Conservation (phyloP, 2,888 invertebrate genomes). For the Gnatocerus cornutus region DNA sequence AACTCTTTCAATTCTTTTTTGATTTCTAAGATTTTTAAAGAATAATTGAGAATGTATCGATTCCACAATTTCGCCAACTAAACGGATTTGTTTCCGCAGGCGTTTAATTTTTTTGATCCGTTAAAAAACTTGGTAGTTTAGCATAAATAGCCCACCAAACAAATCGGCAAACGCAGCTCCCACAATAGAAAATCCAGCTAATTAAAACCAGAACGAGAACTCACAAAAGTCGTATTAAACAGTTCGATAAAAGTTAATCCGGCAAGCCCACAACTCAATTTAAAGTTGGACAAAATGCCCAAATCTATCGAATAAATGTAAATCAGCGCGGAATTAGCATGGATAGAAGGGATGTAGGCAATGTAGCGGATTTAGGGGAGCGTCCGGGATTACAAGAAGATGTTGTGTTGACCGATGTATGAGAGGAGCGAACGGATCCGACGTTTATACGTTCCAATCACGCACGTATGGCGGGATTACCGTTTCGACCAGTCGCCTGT, state of each 20-base stretch:
- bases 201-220: constrained; percentile 17
- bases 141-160: too few relatives aligned
- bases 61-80: too few relatives aligned
- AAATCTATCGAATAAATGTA: constrained; percentile 48
- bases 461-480: constrained; percentile 62
- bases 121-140: too few relatives aligned
- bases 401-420: constrained; percentile 59
- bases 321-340: constrained; percentile 48
- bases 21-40: too few relatives aligned
- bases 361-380: constrained; percentile 40
- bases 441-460: constrained; percentile 65
- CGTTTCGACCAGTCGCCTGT: constrained; percentile 54
- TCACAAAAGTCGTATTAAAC: constrained; percentile 32
- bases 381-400: constrained; percentile 52
- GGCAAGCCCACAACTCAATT: constrained; percentile 45
- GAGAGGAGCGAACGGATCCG: constrained; percentile 58
- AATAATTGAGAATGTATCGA: too few relatives aligned
- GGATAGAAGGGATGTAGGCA: constrained; percentile 46
- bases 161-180: too few relatives aligned
- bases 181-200: constrained; percentile 9
- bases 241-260: constrained; percentile 47
- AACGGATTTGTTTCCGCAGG: too few relatives aligned
- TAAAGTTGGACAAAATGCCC: constrained; percentile 48
- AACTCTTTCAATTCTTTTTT: too few relatives aligned
- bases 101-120: too few relatives aligned